Evolutionary conservation across 2,888 invertebrate genomes (phyloP).

Genomic region (Strigamia transsilvanica): DNA sequence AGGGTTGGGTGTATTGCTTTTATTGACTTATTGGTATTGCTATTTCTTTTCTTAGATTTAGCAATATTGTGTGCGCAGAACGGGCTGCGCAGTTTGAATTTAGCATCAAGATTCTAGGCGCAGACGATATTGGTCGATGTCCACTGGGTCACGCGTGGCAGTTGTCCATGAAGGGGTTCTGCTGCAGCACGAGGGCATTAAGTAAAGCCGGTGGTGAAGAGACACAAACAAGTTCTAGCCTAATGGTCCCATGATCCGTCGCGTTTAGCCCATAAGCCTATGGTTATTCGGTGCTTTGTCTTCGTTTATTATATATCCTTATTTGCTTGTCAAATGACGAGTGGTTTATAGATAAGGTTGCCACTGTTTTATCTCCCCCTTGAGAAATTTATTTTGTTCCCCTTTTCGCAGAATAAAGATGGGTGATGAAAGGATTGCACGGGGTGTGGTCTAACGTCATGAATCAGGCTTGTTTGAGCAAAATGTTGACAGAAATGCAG

Average conservation of each 20-base stretch:
- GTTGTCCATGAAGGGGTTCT: neutral
- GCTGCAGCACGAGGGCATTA: neutral
- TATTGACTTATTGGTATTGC: no score
- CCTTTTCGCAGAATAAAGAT: neutral
- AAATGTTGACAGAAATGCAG: slow-evolving; percentile 48
- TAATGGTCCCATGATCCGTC: neutral
- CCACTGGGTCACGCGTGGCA: neutral
- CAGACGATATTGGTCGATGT: neutral
- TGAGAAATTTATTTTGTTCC: slow-evolving; percentile 27
- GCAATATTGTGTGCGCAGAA: no score
- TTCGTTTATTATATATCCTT: neutral
- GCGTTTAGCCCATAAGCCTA: neutral
- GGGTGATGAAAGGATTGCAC: slow-evolving; percentile 33
- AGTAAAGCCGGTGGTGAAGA: slow-evolving; percentile 17
- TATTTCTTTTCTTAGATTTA: no score
- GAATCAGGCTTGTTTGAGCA: slow-evolving; percentile 34
- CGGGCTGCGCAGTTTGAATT: no score
- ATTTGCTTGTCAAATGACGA: slow-evolving; percentile 21
- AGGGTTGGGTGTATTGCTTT: no score
- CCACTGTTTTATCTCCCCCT: slow-evolving; percentile 18
- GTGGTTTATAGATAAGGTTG: neutral
- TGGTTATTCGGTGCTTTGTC: neutral
- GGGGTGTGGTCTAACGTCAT: slow-evolving; percentile 33
- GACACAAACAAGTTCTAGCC: neutral
- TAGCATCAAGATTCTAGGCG: no score